Percentiles rank a stretch among this genome's conserved stretches.
Conservation (phyloP, 2,797 vertebrate genomes). For the Brachyalestes nurse region DNA sequence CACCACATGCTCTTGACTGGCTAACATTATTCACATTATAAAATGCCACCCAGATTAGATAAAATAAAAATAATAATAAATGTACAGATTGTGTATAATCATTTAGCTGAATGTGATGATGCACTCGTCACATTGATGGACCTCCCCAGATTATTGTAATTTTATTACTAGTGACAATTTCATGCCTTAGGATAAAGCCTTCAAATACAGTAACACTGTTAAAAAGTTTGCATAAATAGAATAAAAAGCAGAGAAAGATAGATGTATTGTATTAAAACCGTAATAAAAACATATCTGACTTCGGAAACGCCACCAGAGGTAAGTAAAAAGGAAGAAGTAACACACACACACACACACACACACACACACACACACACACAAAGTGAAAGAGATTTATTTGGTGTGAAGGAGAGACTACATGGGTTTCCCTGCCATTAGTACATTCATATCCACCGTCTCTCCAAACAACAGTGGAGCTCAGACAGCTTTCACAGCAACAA, state of each 20-base stretch:
- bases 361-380: not conserved
- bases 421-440: slow-evolving; percentile 35
- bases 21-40: too few relatives aligned
- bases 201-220: not conserved
- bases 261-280: not conserved
- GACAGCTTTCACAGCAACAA: slow-evolving; percentile 49
- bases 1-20: too few relatives aligned
- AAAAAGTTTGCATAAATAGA: not conserved
- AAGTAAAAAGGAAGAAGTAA: not conserved
- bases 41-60: too few relatives aligned
- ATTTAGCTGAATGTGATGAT: too few relatives aligned
- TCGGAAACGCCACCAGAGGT: not conserved
- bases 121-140: too few relatives aligned
- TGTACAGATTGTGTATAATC: too few relatives aligned
- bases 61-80: too few relatives aligned
- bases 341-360: slow-evolving; percentile 1
- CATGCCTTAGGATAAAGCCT: not conserved
- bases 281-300: not conserved
- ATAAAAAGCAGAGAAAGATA: not conserved
- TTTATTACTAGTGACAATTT: not conserved
- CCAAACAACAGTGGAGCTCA: slow-evolving; percentile 42
- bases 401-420: slow-evolving; percentile 9
- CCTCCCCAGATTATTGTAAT: not conserved
- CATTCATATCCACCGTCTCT: slow-evolving; percentile 33
- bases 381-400: slow-evolving; percentile 3